phyloP scores from a whole-genome alignment of 2,888 invertebrate genomes.

The Cheilosia variabilis region DNA sequence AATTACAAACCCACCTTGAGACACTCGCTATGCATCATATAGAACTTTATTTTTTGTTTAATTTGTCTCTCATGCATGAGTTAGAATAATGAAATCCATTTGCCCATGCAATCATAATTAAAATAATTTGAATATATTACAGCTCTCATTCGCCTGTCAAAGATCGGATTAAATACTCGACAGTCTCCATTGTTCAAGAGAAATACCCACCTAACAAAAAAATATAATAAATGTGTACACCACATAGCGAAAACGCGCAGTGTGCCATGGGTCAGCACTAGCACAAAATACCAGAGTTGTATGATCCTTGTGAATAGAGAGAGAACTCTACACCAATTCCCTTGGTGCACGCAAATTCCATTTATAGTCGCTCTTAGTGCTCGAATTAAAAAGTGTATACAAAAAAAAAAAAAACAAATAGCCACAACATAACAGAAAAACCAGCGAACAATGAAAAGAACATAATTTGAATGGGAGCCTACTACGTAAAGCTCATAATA shows the following conservation, averaged over 20 bases:
- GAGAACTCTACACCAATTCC: conserved; percentile 21
- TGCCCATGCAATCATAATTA: conserved; percentile 60
- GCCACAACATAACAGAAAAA: conserved; percentile 38
- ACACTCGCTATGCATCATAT: neutral
- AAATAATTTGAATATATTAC: conserved; percentile 55
- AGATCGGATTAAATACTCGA: conserved; percentile 34
- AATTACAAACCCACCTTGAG: neutral
- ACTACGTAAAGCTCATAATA: conserved; percentile 17
- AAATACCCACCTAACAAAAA: neutral
- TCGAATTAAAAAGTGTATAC: neutral
- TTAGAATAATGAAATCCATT: conserved; percentile 17
- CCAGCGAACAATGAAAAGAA: conserved; percentile 58
- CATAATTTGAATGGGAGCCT: conserved; percentile 48
- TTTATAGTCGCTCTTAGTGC: conserved; percentile 36
- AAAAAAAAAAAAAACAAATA: conserved; percentile 1
- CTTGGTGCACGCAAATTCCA: conserved; percentile 57
- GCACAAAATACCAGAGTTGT: conserved; percentile 10
- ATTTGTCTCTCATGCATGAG: neutral
- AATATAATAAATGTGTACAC: neutral
- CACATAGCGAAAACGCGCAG: conserved; percentile 16
- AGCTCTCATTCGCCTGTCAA: conserved; percentile 26
- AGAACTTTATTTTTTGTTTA: neutral
- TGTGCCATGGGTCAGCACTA: conserved; percentile 9
- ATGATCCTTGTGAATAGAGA: conserved; percentile 30
- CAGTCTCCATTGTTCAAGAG: conserved; percentile 11